These are phyloP conservation scores for Heliothis virescens DNA, from an alignment of 1,140 invertebrate species.

Conservation along the genomic window DNA sequence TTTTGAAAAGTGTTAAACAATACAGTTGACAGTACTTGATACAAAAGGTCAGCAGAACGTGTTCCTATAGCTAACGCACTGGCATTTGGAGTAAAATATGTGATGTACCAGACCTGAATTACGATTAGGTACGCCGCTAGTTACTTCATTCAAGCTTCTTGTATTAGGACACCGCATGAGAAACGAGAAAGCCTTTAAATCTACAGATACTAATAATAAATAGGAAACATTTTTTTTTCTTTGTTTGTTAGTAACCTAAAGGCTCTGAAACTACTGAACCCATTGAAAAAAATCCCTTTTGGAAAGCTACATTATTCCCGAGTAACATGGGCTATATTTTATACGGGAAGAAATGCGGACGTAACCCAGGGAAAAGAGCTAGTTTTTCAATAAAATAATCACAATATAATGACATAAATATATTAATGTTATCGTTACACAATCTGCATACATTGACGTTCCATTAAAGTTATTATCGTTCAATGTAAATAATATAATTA, in stretches of 20 bases:
- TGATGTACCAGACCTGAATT: constrained; percentile 16
- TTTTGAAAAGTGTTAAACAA: not conserved
- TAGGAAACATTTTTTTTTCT: no score
- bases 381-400: no score
- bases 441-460: not conserved
- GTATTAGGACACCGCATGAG: not conserved
- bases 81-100: constrained; percentile 20
- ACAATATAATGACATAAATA: not conserved
- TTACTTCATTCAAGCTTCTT: not conserved
- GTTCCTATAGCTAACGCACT: not conserved
- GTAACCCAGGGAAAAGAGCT: no score
- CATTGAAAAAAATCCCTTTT: no score
- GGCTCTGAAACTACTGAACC: no score
- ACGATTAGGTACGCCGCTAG: not conserved
- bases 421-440: not conserved
- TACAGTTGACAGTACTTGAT: no score
- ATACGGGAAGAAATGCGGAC: no score
- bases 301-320: no score
- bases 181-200: not conserved
- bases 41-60: not conserved
- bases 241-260: no score
- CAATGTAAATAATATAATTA: not conserved
- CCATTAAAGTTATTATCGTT: not conserved
- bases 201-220: no score
- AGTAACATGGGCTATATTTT: no score